Evolutionary conservation across 2,888 invertebrate species (phyloP).

Genomic region (Synanthedon formicaeformis): DNA sequence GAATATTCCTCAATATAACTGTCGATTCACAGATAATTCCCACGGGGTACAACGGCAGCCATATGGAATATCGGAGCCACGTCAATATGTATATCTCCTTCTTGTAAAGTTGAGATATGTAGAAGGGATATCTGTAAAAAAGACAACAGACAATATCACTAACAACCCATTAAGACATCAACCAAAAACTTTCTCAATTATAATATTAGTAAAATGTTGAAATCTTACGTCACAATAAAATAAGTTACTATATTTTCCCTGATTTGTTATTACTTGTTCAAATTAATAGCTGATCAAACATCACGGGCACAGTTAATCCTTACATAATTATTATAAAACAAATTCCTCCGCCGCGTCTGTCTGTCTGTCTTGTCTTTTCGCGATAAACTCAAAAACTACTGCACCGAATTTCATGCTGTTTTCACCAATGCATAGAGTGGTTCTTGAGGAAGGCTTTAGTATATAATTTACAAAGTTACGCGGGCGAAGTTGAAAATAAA

Average conservation of each 20-base stretch:
- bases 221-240: background rate
- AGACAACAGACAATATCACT: background rate
- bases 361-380: no score
- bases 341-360: no score
- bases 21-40: conserved; percentile 90
- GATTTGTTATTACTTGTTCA: no score
- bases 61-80: conserved; percentile 93
- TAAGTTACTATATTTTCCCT: background rate
- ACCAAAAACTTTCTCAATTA: background rate
- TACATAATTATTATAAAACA: no score
- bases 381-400: no score
- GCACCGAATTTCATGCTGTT: no score
- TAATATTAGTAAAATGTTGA: background rate
- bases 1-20: conserved; percentile 84
- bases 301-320: no score
- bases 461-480: no score
- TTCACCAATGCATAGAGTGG: no score
- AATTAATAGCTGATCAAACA: no score
- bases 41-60: conserved; percentile 93
- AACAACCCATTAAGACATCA: background rate
- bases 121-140: conserved; percentile 89
- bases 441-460: no score
- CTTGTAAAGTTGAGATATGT: conserved; percentile 83
- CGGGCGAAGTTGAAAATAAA: no score
- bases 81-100: conserved; percentile 81